A percentile compares a stretch with the other conserved stretches of the same genome.
Conservation (phyloP, 2,888 invertebrate genomes). For the Nebria brevicollis region DNA sequence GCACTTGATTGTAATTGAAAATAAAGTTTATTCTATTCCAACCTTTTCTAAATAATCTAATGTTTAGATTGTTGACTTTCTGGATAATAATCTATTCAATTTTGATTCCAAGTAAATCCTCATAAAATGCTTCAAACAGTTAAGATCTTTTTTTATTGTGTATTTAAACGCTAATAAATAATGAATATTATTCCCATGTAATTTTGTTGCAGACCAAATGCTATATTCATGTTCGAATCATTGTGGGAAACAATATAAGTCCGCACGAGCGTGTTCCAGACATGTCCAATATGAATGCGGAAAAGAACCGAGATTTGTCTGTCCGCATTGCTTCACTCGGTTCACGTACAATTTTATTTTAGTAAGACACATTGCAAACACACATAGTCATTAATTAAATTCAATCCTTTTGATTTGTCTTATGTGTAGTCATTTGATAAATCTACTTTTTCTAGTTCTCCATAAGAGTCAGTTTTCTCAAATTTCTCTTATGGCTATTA, state of each 20-base stretch:
- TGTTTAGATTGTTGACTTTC: no score
- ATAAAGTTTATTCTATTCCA: no score
- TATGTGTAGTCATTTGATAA: no score
- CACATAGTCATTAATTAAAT: background rate
- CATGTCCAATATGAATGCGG: conserved; percentile 64
- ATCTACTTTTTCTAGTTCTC: no score
- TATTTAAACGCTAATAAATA: background rate
- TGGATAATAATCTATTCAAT: no score
- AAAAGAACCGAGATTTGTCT: conserved; percentile 64
- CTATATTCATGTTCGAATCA: conserved; percentile 52
- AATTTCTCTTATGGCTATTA: background rate
- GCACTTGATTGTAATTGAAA: no score
- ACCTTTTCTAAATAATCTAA: no score
- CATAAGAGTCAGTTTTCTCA: no score
- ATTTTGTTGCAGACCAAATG: conserved; percentile 32
- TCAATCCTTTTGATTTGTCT: no score
- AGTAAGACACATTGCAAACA: conserved; percentile 12
- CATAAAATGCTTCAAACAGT: no score
- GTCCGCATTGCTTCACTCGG: conserved; percentile 55
- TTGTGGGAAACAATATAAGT: conserved; percentile 67
- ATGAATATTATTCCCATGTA: background rate
- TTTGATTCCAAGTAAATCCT: no score
- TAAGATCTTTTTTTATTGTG: background rate
- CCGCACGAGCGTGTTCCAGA: conserved; percentile 68
- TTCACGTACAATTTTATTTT: conserved; percentile 29